A percentile compares a stretch with the other conserved stretches of the same genome.
phyloP scores from a whole-genome alignment of 2,888 invertebrate genomes.

The Plusia festucae region DNA sequence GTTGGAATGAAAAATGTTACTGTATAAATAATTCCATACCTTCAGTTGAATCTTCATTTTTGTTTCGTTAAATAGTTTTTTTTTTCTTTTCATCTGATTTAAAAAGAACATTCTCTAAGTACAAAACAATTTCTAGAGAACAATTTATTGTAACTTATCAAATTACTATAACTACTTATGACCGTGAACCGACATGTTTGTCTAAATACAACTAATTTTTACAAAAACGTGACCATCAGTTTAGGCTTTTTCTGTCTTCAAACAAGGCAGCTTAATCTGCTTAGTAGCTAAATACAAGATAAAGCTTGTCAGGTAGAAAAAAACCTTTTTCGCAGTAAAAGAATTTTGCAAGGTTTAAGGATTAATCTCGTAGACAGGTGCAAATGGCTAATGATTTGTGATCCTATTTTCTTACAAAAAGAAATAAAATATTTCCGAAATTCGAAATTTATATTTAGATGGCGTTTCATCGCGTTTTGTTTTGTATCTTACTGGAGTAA shows the following conservation, averaged over 20 bases:
- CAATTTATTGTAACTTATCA: not conserved
- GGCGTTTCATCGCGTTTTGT: not conserved
- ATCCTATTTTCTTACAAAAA: not conserved
- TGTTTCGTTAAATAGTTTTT: too few relatives aligned
- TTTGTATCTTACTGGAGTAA: too few relatives aligned
- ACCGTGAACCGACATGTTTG: too few relatives aligned
- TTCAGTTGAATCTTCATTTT: too few relatives aligned
- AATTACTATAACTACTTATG: not conserved
- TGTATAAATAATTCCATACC: too few relatives aligned
- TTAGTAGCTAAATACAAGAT: not conserved
- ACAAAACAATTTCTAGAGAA: too few relatives aligned
- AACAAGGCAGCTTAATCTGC: constrained; percentile 3
- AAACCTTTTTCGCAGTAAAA: not conserved
- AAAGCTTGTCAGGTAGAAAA: constrained; percentile 1
- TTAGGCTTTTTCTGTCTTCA: not conserved
- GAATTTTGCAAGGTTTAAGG: constrained; percentile 1
- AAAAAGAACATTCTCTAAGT: too few relatives aligned
- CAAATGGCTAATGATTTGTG: constrained; percentile 4
- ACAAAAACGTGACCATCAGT: not conserved
- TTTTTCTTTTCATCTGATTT: too few relatives aligned
- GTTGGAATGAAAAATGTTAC: too few relatives aligned
- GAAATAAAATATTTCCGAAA: not conserved
- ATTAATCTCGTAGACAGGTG: not conserved
- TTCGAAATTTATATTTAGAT: not conserved
- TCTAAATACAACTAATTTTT: too few relatives aligned